Conservation (phyloP, 1,140 invertebrate species). For the Zaprionus camerounensis region DNA sequence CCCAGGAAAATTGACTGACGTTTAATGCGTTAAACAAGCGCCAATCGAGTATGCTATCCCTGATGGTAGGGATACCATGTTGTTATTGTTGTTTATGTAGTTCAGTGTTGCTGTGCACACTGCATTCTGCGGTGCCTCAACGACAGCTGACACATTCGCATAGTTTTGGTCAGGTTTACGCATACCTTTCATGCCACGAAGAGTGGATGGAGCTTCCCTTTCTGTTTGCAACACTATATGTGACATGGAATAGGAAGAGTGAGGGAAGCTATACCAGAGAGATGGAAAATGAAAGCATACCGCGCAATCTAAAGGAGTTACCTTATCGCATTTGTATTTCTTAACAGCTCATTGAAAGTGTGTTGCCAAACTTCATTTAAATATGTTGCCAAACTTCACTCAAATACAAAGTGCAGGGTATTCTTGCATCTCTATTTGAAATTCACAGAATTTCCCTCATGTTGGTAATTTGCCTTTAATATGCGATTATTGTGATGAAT, state of each 20-base stretch:
- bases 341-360: too few species aligned
- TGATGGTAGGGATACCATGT: background rate
- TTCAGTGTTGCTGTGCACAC: slow-evolving; percentile 1
- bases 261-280: background rate
- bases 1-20: slow-evolving; percentile 15
- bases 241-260: background rate
- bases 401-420: background rate
- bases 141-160: slow-evolving; percentile 42
- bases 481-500: slow-evolving; percentile 42
- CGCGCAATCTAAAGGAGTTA: too few species aligned
- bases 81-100: background rate
- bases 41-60: slow-evolving; percentile 25
- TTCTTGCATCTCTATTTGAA: background rate
- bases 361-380: too few species aligned
- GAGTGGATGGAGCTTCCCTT: background rate
- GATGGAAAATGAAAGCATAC: too few species aligned
- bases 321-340: too few species aligned
- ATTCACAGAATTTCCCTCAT: background rate
- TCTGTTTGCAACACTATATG: background rate
- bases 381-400: too few species aligned
- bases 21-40: slow-evolving; percentile 34
- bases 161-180: slow-evolving; percentile 28
- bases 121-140: slow-evolving; percentile 14
- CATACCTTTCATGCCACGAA: slow-evolving; percentile 10
- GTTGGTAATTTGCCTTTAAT: slow-evolving; percentile 51